phyloP scores from a whole-genome alignment of 2,797 vertebrate genomes.

The Acanthurus leucopareius region DNA sequence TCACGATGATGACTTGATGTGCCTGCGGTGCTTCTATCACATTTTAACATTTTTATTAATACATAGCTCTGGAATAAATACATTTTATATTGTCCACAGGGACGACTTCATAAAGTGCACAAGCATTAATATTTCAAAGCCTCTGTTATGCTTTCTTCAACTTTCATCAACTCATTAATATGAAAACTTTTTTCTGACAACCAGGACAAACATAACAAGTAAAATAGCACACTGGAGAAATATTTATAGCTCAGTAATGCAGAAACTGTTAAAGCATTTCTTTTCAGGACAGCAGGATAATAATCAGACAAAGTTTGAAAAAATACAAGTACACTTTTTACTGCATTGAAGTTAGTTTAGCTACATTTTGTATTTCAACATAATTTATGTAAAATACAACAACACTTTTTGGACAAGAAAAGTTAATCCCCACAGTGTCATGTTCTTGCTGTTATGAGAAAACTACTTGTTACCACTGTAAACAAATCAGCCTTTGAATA shows the following conservation, averaged over 20 bases:
- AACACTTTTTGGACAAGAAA: background rate
- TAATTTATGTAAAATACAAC: background rate
- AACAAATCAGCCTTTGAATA: background rate
- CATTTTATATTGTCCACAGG: slow-evolving; percentile 41
- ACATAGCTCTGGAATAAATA: slow-evolving; percentile 42
- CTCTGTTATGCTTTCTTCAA: slow-evolving; percentile 34
- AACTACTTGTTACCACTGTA: background rate
- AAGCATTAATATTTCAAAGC: slow-evolving; percentile 53
- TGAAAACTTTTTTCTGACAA: slow-evolving; percentile 33
- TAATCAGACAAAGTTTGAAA: background rate
- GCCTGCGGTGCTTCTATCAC: slow-evolving; percentile 33
- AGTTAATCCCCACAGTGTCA: background rate
- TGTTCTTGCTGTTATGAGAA: background rate
- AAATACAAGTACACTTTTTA: background rate
- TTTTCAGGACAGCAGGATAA: background rate
- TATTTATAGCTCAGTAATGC: slow-evolving; percentile 1
- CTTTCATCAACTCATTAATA: slow-evolving; percentile 50
- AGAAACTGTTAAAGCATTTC: slow-evolving; percentile 18
- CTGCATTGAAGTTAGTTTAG: background rate
- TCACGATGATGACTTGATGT: slow-evolving; percentile 57
- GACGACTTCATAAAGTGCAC: slow-evolving; percentile 38
- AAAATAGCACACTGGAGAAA: slow-evolving; percentile 32
- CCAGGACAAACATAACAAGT: slow-evolving; percentile 23
- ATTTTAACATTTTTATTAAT: slow-evolving; percentile 62
- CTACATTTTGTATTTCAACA: background rate